Base-by-base conservation (phyloP, 2,797 vertebrate species). In the Xiphorhynchus erythropygius region DNA sequence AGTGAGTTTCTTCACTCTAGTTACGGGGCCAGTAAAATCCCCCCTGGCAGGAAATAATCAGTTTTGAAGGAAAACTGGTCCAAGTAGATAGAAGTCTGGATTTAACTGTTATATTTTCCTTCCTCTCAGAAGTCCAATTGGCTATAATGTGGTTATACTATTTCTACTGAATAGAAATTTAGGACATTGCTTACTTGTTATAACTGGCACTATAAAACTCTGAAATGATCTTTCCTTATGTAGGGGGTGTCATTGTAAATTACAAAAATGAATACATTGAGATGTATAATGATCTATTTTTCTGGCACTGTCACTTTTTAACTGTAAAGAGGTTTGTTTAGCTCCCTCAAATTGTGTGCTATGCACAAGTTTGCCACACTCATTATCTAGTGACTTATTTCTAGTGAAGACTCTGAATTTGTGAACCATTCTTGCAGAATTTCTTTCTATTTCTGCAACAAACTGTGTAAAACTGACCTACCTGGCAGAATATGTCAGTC, bases 21-120 rank as follows among this genome's bases (percentile, higher is more conserved):
- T 87, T 85, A 74, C 0, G 0, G 65, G 95, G 83, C 92, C 84
- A 91, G 42, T 92, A 91, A 93, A 96, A 89, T 80, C 85, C 32
- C 25, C 44, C 39, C 69, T 81, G 79, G 50, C 91, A 89, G 76
- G 33, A 57, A 87, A 84, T 57, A 78, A 78, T 23, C 50, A 56
- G 46, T 92, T 93, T 84, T 92, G 79, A 93, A 81, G 42, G n/a
- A 57, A 89, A 92, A 84, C 18, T 86, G n/a, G 33, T 91, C 46
- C 55, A 91, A 79, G 39, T 70, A 92, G 73, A 75, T 83, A 92
- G 87, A 91, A 76, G 50, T 91, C 85, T 96, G 89, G 73, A 84
- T 87, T 92, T 78, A 44, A 41, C 78, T 93, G 67, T 89, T 87
- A 10, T 47, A 63, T 91, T 96, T 92, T 78, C 55, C 50, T 95